Percentiles rank a stretch among this genome's conserved stretches.
phyloP scores from a whole-genome alignment of 2,113 vertebrate genomes.

The Oreocharis arfaki region DNA sequence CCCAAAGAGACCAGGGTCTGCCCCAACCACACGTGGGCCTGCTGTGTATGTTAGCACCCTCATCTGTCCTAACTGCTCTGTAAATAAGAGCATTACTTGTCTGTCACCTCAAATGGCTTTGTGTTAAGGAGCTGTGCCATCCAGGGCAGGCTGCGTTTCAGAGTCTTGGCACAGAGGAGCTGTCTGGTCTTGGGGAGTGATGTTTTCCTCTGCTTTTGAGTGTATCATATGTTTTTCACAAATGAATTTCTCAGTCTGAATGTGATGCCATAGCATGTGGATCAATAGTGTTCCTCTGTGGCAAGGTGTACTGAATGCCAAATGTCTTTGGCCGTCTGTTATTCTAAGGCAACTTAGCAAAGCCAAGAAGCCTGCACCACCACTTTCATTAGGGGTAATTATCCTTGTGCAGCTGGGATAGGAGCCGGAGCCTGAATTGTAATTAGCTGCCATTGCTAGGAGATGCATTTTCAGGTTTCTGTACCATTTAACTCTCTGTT shows the following conservation, averaged over 20 bases:
- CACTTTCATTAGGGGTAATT: slow-evolving; percentile 59
- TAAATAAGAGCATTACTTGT: not conserved
- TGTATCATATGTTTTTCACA: slow-evolving; percentile 16
- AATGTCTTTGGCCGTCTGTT: not conserved
- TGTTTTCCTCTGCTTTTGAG: slow-evolving; percentile 46
- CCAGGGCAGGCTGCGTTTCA: not conserved
- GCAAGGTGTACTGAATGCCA: slow-evolving; percentile 51
- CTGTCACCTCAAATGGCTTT: not conserved
- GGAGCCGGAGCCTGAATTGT: slow-evolving; percentile 27
- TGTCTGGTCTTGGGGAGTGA: not conserved
- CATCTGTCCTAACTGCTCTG: not conserved
- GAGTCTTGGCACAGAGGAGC: not conserved
- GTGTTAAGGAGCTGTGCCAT: not conserved
- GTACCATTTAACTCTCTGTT: slow-evolving; percentile 6
- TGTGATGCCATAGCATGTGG: not conserved
- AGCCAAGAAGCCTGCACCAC: slow-evolving; percentile 51
- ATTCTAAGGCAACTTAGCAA: not conserved
- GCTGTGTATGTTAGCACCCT: not conserved
- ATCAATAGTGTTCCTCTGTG: slow-evolving; percentile 48
- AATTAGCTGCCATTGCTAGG: slow-evolving; percentile 44
- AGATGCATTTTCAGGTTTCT: slow-evolving; percentile 5
- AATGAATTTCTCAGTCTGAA: slow-evolving; percentile 14
- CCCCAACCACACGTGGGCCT: not conserved
- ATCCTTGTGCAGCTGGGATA: slow-evolving; percentile 45
- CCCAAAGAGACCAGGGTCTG: not conserved